phyloP scores from a whole-genome alignment of 2,113 vertebrate species.

The Nothoprocta pentlandii region DNA sequence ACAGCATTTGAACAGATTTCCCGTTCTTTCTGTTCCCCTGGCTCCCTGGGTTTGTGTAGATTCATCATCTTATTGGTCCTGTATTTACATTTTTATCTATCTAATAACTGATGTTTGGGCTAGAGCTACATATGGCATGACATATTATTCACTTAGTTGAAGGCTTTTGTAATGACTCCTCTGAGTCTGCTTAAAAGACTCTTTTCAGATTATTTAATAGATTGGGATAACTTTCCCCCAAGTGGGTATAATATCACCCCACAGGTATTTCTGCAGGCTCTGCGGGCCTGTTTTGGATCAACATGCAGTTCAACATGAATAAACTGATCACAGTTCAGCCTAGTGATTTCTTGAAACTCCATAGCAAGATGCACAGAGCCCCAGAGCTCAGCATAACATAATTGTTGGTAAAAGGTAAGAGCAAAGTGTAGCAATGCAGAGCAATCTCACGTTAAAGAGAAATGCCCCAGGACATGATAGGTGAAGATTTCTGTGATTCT shows the following conservation, averaged over 20 bases:
- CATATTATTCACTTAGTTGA: not conserved
- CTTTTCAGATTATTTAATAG: not conserved
- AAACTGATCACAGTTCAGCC: not conserved
- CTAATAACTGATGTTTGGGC: conserved; percentile 4
- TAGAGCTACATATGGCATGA: not conserved
- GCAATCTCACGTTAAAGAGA: not conserved
- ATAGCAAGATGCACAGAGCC: not conserved
- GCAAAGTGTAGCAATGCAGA: not conserved
- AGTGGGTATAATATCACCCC: not conserved
- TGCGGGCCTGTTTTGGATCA: not conserved
- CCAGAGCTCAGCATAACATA: not conserved
- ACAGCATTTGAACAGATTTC: conserved; percentile 14
- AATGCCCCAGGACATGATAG: not conserved
- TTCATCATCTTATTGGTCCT: not conserved
- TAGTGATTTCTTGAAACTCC: not conserved
- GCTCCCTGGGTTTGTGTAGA: not conserved
- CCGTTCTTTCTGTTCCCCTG: conserved; percentile 26
- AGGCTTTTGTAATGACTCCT: not conserved
- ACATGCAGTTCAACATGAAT: fast-evolving
- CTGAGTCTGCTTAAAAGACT: not conserved
- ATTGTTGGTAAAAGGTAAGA: not conserved
- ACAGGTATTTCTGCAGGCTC: not conserved
- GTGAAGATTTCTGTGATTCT: not conserved
- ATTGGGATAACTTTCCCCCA: not conserved
- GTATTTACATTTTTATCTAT: conserved; percentile 28